phyloP scores from a whole-genome alignment of 2,888 invertebrate genomes.

The Melieria picta region DNA sequence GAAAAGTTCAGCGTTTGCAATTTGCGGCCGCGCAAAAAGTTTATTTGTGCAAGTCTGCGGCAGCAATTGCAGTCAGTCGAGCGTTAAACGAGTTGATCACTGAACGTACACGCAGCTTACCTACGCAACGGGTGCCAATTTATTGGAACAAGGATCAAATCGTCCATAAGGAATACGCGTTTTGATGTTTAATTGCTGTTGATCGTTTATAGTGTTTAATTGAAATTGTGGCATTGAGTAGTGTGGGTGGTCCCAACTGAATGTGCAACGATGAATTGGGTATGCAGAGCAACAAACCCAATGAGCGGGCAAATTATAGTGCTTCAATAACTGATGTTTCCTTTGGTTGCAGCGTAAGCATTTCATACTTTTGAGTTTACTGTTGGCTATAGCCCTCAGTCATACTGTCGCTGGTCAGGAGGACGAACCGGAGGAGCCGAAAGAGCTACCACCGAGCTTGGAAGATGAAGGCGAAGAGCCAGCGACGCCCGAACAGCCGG shows the following conservation, averaged over 20 bases:
- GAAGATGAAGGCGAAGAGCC: constrained; percentile 16
- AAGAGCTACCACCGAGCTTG: not conserved
- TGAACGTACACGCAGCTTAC: not conserved
- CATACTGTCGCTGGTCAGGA: constrained; percentile 27
- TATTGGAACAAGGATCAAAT: not conserved
- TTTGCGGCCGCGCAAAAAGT: constrained; percentile 46
- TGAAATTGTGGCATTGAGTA: not conserved
- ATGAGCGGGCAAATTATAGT: too few relatives aligned
- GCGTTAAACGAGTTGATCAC: constrained; percentile 21
- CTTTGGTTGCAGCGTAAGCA: constrained; percentile 8
- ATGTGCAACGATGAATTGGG: constrained; percentile 15
- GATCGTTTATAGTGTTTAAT: not conserved
- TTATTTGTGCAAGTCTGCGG: constrained; percentile 52
- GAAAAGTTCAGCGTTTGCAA: constrained; percentile 43
- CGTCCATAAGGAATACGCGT: not conserved
- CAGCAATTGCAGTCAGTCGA: constrained; percentile 48
- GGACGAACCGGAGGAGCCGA: constrained; percentile 4
- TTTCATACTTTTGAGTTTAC: constrained; percentile 8
- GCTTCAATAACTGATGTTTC: not conserved
- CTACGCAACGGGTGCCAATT: not conserved
- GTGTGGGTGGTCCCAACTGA: not conserved
- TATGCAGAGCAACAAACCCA: not conserved
- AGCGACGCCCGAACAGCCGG: not conserved
- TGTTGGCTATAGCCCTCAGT: constrained; percentile 19
- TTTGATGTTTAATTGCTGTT: too few relatives aligned